Percentiles rank a stretch among this genome's conserved stretches.
Evolutionary conservation across 2,888 invertebrate species (phyloP).

Genomic region (Caenorhabditis panamensis): DNA sequence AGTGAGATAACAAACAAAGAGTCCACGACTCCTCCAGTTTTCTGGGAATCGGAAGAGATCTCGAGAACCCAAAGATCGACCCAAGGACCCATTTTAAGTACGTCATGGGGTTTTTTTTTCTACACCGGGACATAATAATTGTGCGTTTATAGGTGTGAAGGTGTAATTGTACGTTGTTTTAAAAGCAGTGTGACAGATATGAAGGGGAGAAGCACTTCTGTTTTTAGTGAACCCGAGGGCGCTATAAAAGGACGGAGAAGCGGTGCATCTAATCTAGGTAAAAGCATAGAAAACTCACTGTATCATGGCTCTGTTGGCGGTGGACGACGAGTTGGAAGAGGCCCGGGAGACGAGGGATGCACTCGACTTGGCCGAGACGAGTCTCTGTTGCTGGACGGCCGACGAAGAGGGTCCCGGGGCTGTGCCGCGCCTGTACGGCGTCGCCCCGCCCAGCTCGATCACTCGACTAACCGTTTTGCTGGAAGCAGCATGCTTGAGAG

Average conservation of each 20-base stretch:
- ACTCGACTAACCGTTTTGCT: slow-evolving; percentile 65
- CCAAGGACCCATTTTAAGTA: not conserved
- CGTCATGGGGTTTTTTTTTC: not conserved
- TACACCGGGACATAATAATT: not conserved
- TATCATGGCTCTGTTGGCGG: slow-evolving; percentile 48
- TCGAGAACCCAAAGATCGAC: not conserved
- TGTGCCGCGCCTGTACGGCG: slow-evolving; percentile 58
- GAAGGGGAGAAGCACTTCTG: not conserved
- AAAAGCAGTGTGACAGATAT: slow-evolving; percentile 1
- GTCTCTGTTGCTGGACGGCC: slow-evolving; percentile 37
- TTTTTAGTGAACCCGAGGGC: slow-evolving; percentile 22
- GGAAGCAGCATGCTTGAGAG: slow-evolving; percentile 46
- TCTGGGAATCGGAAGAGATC: not conserved
- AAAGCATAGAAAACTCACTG: slow-evolving; percentile 54
- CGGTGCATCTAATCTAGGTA: slow-evolving; percentile 13
- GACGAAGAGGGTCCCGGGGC: slow-evolving; percentile 47
- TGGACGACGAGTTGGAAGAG: slow-evolving; percentile 32
- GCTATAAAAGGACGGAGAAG: slow-evolving; percentile 1
- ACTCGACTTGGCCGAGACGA: slow-evolving; percentile 50
- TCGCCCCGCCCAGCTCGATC: slow-evolving; percentile 61
- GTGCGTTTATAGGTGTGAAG: slow-evolving; percentile 6
- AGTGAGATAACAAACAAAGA: no score
- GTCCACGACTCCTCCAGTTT: not conserved
- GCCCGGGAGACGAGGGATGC: slow-evolving; percentile 41
- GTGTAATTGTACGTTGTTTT: slow-evolving; percentile 36